Evolutionary conservation across 2,888 invertebrate genomes (phyloP).

Genomic region (Allophyes oxyacanthae): DNA sequence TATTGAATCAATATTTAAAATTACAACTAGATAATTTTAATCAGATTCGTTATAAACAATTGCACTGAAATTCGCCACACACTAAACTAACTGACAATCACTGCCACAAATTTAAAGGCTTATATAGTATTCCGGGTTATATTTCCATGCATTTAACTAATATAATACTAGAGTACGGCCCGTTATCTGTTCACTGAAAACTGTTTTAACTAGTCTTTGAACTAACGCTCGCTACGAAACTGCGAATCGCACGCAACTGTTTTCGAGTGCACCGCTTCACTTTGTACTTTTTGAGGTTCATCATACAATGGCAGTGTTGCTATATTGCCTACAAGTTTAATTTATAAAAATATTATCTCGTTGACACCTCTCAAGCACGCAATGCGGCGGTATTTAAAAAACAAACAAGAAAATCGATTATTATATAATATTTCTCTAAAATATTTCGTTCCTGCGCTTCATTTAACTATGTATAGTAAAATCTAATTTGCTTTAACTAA

Average conservation of each 20-base stretch:
- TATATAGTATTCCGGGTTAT: constrained; percentile 12
- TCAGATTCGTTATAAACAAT: constrained; percentile 66
- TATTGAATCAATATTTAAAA: constrained; percentile 55
- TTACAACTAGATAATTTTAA: constrained; percentile 63
- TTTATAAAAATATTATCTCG: constrained; percentile 44
- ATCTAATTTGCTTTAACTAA: constrained; percentile 46
- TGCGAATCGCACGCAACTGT: constrained; percentile 9
- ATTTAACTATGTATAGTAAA: constrained; percentile 41
- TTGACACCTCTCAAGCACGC: constrained; percentile 35
- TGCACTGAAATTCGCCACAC: constrained; percentile 63
- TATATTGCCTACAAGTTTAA: constrained; percentile 39
- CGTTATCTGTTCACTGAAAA: constrained; percentile 59
- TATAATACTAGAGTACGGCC: constrained; percentile 49
- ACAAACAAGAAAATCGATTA: constrained; percentile 15
- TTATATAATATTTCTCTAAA: constrained; percentile 49
- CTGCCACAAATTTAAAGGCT: constrained; percentile 43
- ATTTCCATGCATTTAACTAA: constrained; percentile 42
- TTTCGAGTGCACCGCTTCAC: constrained; percentile 27
- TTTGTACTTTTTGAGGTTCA: constrained; percentile 33
- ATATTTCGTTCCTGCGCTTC: constrained; percentile 39
- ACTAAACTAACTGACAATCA: constrained; percentile 49
- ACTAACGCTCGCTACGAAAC: constrained; percentile 26
- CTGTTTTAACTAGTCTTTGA: constrained; percentile 25
- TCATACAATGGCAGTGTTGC: constrained; percentile 28
- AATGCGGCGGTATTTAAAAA: constrained; percentile 33